phyloP scores from a whole-genome alignment of 2,888 invertebrate species.

The Brenthis daphne region DNA sequence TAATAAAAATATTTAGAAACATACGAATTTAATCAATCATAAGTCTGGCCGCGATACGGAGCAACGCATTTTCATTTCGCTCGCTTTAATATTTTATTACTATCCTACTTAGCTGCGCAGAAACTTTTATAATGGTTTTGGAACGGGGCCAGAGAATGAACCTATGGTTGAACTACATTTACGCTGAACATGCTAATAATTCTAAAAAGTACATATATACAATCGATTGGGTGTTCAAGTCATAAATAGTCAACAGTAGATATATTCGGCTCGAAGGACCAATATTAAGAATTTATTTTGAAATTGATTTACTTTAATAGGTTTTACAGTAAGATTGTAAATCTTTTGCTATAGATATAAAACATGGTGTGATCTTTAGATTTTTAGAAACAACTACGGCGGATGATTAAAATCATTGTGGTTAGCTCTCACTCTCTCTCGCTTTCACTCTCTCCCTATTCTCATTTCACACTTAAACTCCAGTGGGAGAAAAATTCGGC shows the following conservation, averaged over 20 bases:
- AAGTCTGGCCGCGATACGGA: constrained; percentile 11
- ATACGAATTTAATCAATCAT: constrained; percentile 36
- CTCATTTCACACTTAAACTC: too few species aligned
- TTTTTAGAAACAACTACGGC: too few species aligned
- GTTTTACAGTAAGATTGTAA: too few species aligned
- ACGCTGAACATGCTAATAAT: constrained; percentile 15
- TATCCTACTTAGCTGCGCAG: constrained; percentile 63
- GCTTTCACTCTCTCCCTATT: too few species aligned
- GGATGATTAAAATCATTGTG: too few species aligned
- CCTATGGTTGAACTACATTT: constrained; percentile 23
- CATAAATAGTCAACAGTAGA: not conserved
- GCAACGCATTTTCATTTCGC: constrained; percentile 48
- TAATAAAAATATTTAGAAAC: constrained; percentile 11
- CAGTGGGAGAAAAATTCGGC: too few species aligned
- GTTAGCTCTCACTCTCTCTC: too few species aligned
- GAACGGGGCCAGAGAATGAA: constrained; percentile 55
- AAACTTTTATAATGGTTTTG: constrained; percentile 74
- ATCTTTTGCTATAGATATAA: too few species aligned
- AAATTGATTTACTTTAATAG: not conserved
- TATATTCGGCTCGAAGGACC: not conserved
- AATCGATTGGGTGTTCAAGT: not conserved
- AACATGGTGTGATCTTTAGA: too few species aligned
- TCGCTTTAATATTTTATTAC: constrained; percentile 68
- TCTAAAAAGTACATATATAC: constrained; percentile 2
- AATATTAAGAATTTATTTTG: not conserved